Evolutionary conservation across 2,113 vertebrate genomes (phyloP).

Genomic region (Tympanuchus pallidicinctus): DNA sequence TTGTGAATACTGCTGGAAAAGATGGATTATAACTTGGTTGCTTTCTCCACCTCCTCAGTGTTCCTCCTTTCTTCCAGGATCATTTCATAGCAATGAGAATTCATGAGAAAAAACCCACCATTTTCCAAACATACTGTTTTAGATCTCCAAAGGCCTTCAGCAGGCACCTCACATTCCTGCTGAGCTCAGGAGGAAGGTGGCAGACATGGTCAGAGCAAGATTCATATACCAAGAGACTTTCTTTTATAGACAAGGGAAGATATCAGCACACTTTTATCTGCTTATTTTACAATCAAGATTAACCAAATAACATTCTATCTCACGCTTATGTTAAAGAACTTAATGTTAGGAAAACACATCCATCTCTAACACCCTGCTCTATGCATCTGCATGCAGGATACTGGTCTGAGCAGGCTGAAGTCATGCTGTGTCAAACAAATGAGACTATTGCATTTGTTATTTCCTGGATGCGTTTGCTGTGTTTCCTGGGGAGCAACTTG

Average conservation of each 20-base stretch:
- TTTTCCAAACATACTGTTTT: neutral
- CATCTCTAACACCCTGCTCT: neutral
- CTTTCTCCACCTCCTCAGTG: neutral
- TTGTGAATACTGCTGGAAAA: neutral
- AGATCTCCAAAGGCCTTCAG: neutral
- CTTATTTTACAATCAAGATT: conserved; percentile 1
- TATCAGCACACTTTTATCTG: neutral
- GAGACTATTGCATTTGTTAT: conserved; percentile 1
- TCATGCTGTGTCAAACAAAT: neutral
- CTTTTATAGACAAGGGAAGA: neutral
- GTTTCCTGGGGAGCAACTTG: conserved; percentile 3
- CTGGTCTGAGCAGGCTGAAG: conserved; percentile 13
- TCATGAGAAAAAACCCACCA: neutral
- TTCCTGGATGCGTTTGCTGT: neutral
- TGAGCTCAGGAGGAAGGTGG: neutral
- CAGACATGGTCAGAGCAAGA: neutral
- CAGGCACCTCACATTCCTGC: neutral
- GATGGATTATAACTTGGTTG: neutral
- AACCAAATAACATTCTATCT: neutral
- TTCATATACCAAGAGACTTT: neutral
- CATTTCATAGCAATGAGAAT: neutral
- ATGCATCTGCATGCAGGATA: neutral
- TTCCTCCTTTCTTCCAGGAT: neutral
- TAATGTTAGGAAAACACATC: neutral
- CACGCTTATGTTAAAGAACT: neutral